A percentile compares a stretch with the other conserved stretches of the same genome.
These are phyloP conservation scores for Auanema sp. DNA, from an alignment of 2,888 invertebrate genomes.

Conservation along the genomic window DNA sequence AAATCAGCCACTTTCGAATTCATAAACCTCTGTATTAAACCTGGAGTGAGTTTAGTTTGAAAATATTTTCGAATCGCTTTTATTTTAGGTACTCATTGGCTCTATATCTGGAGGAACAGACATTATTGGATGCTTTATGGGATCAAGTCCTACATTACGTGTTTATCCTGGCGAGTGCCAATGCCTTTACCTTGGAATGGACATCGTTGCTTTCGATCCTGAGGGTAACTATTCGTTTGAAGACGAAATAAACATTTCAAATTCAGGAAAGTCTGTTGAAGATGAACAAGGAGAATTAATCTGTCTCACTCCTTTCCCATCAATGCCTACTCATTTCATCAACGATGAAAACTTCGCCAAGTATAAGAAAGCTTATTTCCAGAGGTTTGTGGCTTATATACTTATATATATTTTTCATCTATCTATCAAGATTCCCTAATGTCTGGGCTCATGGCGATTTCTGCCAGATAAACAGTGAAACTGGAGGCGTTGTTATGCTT, in stretches of 20 bases:
- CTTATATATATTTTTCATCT: background rate
- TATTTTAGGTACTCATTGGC: slow-evolving; percentile 49
- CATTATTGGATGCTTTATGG: slow-evolving; percentile 71
- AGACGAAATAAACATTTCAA: background rate
- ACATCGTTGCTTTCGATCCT: slow-evolving; percentile 68
- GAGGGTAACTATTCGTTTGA: slow-evolving; percentile 59
- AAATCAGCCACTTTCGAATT: slow-evolving; percentile 69
- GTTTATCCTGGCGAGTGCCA: slow-evolving; percentile 71
- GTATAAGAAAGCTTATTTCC: slow-evolving; percentile 47
- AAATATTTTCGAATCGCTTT: background rate
- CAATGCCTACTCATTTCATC: slow-evolving; percentile 70
- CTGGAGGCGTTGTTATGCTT: slow-evolving; percentile 71
- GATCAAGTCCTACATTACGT: slow-evolving; percentile 68
- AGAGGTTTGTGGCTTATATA: slow-evolving; percentile 13
- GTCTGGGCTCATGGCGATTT: slow-evolving; percentile 72
- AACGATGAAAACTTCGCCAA: slow-evolving; percentile 63
- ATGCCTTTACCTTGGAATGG: slow-evolving; percentile 68
- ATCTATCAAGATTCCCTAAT: slow-evolving; percentile 52
- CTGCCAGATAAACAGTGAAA: slow-evolving; percentile 67
- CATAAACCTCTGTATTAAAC: slow-evolving; percentile 69
- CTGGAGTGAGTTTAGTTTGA: slow-evolving; percentile 30
- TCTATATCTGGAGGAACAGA: slow-evolving; percentile 69
- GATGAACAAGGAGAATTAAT: slow-evolving; percentile 70
- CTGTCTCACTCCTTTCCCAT: slow-evolving; percentile 70
- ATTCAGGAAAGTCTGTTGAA: slow-evolving; percentile 64